Percentiles rank a stretch among this genome's conserved stretches.
phyloP scores from a whole-genome alignment of 2,888 invertebrate genomes.

The Beris morrisii region DNA sequence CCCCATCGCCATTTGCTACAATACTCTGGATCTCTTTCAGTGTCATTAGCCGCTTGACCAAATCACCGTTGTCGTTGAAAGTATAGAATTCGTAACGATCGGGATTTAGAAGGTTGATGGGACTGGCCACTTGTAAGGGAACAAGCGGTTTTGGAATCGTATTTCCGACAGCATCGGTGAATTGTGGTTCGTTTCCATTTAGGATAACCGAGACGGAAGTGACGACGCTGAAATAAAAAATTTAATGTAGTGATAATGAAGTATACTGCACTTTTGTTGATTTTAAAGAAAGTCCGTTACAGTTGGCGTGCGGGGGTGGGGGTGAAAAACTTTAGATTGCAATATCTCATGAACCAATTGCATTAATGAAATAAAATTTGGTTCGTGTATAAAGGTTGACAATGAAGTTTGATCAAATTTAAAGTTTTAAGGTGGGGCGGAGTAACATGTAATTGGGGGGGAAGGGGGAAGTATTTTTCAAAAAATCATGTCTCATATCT shows the following conservation, averaged over 20 bases:
- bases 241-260: not conserved
- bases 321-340: too few relatives aligned
- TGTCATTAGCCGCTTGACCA: constrained; percentile 82
- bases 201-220: constrained; percentile 68
- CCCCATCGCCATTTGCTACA: constrained; percentile 78
- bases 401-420: too few relatives aligned
- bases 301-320: too few relatives aligned
- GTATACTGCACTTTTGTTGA: not conserved
- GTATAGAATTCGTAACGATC: constrained; percentile 87
- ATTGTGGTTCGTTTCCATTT: constrained; percentile 64
- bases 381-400: too few relatives aligned
- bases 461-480: too few relatives aligned
- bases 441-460: too few relatives aligned
- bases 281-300: too few relatives aligned
- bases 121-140: constrained; percentile 72
- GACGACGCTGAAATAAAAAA: constrained; percentile 60
- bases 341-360: too few relatives aligned
- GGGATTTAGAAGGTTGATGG: constrained; percentile 76
- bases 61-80: constrained; percentile 79
- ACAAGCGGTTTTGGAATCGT: constrained; percentile 66
- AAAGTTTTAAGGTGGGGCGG: too few relatives aligned
- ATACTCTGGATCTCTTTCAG: constrained; percentile 82
- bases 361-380: too few relatives aligned
- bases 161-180: constrained; percentile 70
- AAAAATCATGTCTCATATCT: too few relatives aligned